Conservation (phyloP, 1,140 invertebrate genomes). For the Hylyphantes graminicola region DNA sequence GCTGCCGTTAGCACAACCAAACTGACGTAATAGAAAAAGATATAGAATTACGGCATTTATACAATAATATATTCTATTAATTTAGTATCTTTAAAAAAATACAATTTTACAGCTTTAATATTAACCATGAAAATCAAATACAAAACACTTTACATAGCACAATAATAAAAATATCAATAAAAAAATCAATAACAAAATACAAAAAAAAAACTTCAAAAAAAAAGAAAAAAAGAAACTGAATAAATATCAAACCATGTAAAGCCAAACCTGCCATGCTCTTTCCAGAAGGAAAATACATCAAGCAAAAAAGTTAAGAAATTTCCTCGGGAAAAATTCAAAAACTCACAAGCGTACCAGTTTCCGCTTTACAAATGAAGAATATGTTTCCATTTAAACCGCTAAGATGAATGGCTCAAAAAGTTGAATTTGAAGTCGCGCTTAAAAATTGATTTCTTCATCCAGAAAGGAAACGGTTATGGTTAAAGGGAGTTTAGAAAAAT, state of each 20-base stretch:
- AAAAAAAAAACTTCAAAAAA: background rate
- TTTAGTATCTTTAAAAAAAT: too few species aligned
- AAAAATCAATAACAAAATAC: too few species aligned
- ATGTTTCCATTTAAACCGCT: conserved; percentile 38
- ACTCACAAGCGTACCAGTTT: conserved; percentile 12
- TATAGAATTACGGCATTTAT: too few species aligned
- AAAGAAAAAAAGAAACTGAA: too few species aligned
- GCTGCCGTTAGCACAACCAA: too few species aligned
- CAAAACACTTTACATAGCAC: background rate
- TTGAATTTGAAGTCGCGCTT: conserved; percentile 32
- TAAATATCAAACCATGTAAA: background rate
- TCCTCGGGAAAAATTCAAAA: conserved; percentile 6
- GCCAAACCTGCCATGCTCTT: conserved; percentile 3
- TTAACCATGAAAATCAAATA: too few species aligned
- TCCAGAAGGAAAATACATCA: conserved; percentile 24
- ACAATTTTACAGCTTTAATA: too few species aligned
- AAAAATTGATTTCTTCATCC: conserved; percentile 47
- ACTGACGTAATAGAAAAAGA: too few species aligned
- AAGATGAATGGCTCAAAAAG: conserved; percentile 38
- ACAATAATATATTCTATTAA: too few species aligned
- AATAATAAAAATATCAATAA: background rate
- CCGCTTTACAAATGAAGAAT: conserved; percentile 31
- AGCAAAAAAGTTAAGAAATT: conserved; percentile 32
- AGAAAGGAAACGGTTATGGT: background rate
- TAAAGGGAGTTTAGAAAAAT: background rate